A percentile compares a stretch with the other conserved stretches of the same genome.
These are phyloP conservation scores for Coenonympha arcania DNA, from an alignment of 2,888 invertebrate genomes.

Conservation along the genomic window DNA sequence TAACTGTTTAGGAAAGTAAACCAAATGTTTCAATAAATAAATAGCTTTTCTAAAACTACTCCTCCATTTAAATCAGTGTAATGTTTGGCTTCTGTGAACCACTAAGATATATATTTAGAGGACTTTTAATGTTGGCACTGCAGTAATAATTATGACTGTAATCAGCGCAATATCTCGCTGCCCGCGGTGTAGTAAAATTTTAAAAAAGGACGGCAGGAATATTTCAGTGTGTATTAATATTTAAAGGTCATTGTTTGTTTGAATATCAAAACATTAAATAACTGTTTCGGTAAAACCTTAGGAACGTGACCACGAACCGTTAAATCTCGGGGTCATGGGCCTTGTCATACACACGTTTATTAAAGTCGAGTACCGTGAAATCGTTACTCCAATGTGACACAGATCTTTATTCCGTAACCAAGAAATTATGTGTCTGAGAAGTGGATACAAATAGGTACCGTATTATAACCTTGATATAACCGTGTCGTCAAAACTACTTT, in stretches of 20 bases:
- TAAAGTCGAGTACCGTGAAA: background rate
- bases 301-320: constrained; percentile 36
- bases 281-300: constrained; percentile 3
- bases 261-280: constrained; percentile 6
- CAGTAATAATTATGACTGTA: too few relatives aligned
- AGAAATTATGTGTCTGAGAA: too few relatives aligned
- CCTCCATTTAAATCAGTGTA: background rate
- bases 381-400: background rate
- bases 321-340: constrained; percentile 30
- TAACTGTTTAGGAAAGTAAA: background rate
- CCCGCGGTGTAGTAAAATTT: too few relatives aligned
- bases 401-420: background rate
- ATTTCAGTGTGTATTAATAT: too few relatives aligned
- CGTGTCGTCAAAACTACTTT: too few relatives aligned
- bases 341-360: background rate
- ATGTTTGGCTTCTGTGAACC: too few relatives aligned
- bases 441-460: too few relatives aligned
- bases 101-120: too few relatives aligned
- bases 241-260: constrained; percentile 6
- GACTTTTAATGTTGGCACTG: too few relatives aligned
- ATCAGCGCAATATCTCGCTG: too few relatives aligned
- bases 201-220: too few relatives aligned
- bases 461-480: too few relatives aligned
- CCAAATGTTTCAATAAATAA: background rate
- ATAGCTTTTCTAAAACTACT: background rate